Conservation (phyloP, 2,113 vertebrate species). For the Triplophysa tibetana region DNA sequence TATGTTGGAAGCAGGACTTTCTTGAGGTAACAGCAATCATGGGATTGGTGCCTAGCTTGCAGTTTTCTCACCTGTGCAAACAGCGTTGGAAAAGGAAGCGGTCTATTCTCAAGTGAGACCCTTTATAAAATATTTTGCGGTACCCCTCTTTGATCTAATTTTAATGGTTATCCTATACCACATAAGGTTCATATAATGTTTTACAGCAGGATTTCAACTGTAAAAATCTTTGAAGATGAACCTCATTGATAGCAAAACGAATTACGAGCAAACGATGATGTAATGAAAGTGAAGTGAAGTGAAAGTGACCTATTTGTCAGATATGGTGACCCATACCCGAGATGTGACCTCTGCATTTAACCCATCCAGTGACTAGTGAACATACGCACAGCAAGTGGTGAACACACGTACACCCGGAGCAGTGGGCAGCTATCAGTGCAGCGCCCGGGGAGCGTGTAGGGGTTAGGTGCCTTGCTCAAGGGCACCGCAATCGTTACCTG, state of each 20-base stretch:
- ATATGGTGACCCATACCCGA: no score
- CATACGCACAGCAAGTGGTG: no score
- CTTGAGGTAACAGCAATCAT: constrained; percentile 61
- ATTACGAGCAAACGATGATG: not conserved
- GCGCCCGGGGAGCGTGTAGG: no score
- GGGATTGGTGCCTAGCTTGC: constrained; percentile 70
- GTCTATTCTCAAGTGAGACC: constrained; percentile 64
- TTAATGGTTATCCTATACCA: constrained; percentile 53
- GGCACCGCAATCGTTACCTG: no score
- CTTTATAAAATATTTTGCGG: constrained; percentile 60
- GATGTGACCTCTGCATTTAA: no score
- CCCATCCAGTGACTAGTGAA: no score
- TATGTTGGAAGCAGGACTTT: constrained; percentile 60
- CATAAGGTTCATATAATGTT: constrained; percentile 26
- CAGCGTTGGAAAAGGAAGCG: constrained; percentile 69
- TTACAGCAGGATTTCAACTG: not conserved
- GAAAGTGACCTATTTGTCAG: no score
- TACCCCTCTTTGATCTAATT: constrained; percentile 64
- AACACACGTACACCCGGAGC: no score
- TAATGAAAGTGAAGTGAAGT: no score
- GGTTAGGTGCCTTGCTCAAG: no score
- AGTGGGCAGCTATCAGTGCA: no score
- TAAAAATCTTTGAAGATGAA: not conserved
- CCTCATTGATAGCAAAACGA: not conserved
- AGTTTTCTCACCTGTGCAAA: constrained; percentile 81